Conservation (phyloP, 2,888 invertebrate species). For the Acanthacorydalis orientalis region DNA sequence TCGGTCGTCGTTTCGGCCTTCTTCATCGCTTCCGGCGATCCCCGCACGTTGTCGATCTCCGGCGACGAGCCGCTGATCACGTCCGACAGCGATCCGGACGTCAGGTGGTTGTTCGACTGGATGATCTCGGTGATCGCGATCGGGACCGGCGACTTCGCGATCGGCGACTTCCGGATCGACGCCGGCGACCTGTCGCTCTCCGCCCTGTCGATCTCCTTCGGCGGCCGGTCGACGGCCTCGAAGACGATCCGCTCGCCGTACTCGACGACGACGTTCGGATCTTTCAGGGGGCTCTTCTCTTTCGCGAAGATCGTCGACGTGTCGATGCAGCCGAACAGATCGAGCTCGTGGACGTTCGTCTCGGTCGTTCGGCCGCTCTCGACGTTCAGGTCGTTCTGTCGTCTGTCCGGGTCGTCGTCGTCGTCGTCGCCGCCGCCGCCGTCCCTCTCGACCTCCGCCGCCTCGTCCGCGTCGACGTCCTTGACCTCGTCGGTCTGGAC, state of each 20-base stretch:
- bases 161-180: constrained; percentile 9
- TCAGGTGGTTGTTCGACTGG: constrained; percentile 22
- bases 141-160: constrained; percentile 27
- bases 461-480: constrained; percentile 25
- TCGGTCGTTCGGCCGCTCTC: constrained; percentile 12
- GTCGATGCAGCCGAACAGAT: constrained; percentile 3
- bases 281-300: constrained; percentile 5
- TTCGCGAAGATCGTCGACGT: background rate
- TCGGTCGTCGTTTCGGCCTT: constrained; percentile 23
- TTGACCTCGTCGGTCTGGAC: constrained; percentile 27
- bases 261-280: constrained; percentile 10
- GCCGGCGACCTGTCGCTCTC: constrained; percentile 6
- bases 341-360: constrained; percentile 10
- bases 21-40: constrained; percentile 21
- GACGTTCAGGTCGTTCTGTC: constrained; percentile 13
- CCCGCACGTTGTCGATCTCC: constrained; percentile 32
- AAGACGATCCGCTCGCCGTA: constrained; percentile 7
- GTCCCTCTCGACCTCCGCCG: constrained; percentile 22
- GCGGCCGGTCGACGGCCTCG: constrained; percentile 8
- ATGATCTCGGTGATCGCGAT: constrained; percentile 18
- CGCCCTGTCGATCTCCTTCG: constrained; percentile 2
- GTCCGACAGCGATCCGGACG: constrained; percentile 45
- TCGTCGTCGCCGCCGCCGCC: constrained; percentile 13
- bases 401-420: constrained; percentile 16
- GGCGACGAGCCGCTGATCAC: constrained; percentile 46